Evolutionary conservation across 2,113 vertebrate genomes (phyloP).

Genomic region (Sula dactylatra): DNA sequence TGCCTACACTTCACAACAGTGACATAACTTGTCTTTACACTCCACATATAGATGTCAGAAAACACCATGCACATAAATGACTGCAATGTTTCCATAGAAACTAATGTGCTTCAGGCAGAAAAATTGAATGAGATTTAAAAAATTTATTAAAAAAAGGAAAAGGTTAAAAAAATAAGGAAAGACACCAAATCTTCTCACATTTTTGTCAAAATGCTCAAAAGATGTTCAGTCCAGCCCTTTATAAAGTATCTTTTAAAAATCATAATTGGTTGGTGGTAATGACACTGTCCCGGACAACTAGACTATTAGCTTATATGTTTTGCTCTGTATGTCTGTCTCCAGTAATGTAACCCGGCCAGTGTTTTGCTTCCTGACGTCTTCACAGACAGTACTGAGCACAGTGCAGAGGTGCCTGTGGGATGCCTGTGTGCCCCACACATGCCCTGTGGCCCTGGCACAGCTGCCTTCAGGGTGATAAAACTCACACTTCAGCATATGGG

Average conservation of each 20-base stretch:
- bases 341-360: not conserved
- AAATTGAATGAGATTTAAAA: slow-evolving; percentile 12
- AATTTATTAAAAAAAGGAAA: not conserved
- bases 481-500: not conserved
- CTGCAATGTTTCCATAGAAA: slow-evolving; percentile 63
- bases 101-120: slow-evolving; percentile 25
- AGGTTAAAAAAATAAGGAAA: not conserved
- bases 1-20: slow-evolving; percentile 2
- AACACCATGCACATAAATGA: slow-evolving; percentile 21
- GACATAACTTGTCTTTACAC: slow-evolving; percentile 26
- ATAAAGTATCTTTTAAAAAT: not conserved
- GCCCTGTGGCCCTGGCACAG: not conserved
- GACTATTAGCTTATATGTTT: not conserved
- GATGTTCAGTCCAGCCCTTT: not conserved
- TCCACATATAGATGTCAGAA: slow-evolving; percentile 24
- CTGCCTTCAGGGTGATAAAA: not conserved
- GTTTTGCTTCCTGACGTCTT: not conserved
- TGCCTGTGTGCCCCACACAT: fast-evolving
- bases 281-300: not conserved
- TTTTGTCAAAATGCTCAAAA: not conserved
- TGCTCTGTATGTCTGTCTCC: not conserved
- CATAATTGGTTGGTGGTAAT: not conserved
- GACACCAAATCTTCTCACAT: not conserved
- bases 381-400: not conserved
- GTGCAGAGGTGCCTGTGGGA: not conserved